phyloP scores from a whole-genome alignment of 2,797 vertebrate species.

The Acestrorhynchus altus region DNA sequence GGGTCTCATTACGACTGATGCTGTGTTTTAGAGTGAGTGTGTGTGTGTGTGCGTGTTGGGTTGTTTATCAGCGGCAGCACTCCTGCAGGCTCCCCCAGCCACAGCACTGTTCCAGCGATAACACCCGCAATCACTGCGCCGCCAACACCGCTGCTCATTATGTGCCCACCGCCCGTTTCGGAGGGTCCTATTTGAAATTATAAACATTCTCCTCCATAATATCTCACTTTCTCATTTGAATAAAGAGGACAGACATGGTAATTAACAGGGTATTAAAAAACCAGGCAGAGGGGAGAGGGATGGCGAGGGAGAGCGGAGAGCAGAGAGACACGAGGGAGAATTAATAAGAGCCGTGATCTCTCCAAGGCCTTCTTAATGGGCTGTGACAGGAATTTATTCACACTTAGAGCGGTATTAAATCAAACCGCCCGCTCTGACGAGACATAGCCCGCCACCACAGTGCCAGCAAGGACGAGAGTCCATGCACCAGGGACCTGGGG shows the following conservation, averaged over 20 bases:
- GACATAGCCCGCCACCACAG: constrained; percentile 60
- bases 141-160: constrained; percentile 68
- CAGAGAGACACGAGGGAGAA: constrained; percentile 76
- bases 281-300: constrained; percentile 21
- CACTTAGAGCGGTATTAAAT: constrained; percentile 85
- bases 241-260: constrained; percentile 79
- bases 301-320: constrained; percentile 37
- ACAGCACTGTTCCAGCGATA: constrained; percentile 68
- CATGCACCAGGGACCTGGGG: background rate
- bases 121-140: constrained; percentile 57
- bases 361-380: constrained; percentile 85
- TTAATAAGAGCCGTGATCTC: constrained; percentile 84
- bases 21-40: constrained; percentile 54
- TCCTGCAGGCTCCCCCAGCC: constrained; percentile 53
- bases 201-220: constrained; percentile 75
- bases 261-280: constrained; percentile 82
- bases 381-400: constrained; percentile 87
- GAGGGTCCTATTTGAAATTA: constrained; percentile 67
- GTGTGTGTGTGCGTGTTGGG: constrained; percentile 67
- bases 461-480: background rate
- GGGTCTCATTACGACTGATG: constrained; percentile 41
- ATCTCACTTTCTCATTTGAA: constrained; percentile 79
- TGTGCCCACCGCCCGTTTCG: constrained; percentile 47
- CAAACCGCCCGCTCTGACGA: constrained; percentile 72
- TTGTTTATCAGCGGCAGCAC: constrained; percentile 71